Percentiles rank a stretch among this genome's conserved stretches.
Evolutionary conservation across 2,888 invertebrate genomes (phyloP).

Genomic region (Melikaiella ostensackeni): DNA sequence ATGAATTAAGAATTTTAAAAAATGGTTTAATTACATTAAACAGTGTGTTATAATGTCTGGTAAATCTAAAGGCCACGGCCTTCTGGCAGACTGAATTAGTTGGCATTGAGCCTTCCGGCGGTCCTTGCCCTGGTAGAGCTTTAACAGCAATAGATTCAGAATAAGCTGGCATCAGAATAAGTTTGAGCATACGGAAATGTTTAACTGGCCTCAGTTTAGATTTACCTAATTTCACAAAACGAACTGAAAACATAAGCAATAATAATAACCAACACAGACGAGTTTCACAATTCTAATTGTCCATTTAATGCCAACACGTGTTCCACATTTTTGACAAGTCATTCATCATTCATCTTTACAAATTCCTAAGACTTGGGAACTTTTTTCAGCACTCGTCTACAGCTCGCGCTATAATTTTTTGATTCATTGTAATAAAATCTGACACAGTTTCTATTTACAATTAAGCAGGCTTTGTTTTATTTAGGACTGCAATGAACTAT

Average conservation of each 20-base stretch:
- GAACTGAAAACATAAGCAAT: too few species aligned
- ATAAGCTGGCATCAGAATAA: neutral
- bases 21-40: neutral
- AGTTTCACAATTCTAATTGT: too few species aligned
- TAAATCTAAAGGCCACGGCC: slow-evolving; percentile 21
- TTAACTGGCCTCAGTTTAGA: neutral
- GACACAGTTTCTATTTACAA: neutral
- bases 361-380: too few species aligned
- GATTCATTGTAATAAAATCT: too few species aligned
- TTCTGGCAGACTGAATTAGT: slow-evolving; percentile 19
- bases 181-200: neutral
- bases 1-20: neutral
- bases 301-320: too few species aligned
- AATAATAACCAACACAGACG: too few species aligned
- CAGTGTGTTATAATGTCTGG: neutral
- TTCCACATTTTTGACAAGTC: too few species aligned
- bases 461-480: neutral
- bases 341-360: too few species aligned
- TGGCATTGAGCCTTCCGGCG: slow-evolving; percentile 34
- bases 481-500: neutral
- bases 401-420: too few species aligned
- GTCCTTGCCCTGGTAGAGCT: slow-evolving; percentile 34
- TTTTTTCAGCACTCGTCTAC: too few species aligned
- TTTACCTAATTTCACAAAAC: neutral
- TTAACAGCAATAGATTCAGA: neutral